Evolutionary conservation across 1,140 invertebrate species (phyloP).

Genomic region (Euwallacea similis): DNA sequence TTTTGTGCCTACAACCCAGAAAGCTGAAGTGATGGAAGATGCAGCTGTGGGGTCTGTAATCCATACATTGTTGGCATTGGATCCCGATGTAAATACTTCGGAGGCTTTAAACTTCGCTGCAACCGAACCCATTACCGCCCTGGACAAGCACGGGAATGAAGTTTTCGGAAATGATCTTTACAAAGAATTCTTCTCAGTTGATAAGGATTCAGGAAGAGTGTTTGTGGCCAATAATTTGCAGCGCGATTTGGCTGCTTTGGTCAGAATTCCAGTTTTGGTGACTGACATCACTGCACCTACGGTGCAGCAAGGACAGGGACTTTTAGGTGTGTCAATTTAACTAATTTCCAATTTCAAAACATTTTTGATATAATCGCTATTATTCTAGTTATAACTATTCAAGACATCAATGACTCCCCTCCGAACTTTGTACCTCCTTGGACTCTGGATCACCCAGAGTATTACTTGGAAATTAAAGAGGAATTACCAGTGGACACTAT

Average conservation of each 20-base stretch:
- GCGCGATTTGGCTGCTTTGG: slow-evolving; percentile 70
- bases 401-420: slow-evolving; percentile 74
- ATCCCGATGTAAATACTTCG: slow-evolving; percentile 75
- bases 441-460: slow-evolving; percentile 70
- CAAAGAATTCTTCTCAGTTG: slow-evolving; percentile 74
- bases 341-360: slow-evolving; percentile 2
- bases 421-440: slow-evolving; percentile 70
- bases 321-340: slow-evolving; percentile 37
- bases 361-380: slow-evolving; percentile 1
- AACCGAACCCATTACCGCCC: slow-evolving; percentile 70
- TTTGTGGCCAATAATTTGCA: slow-evolving; percentile 67
- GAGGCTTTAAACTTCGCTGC: slow-evolving; percentile 73
- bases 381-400: slow-evolving; percentile 73
- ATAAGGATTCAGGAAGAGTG: slow-evolving; percentile 71
- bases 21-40: slow-evolving; percentile 81
- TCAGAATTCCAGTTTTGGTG: slow-evolving; percentile 77
- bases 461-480: slow-evolving; percentile 74
- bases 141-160: slow-evolving; percentile 80
- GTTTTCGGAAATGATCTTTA: slow-evolving; percentile 62
- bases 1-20: slow-evolving; percentile 79
- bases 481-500: slow-evolving; percentile 81
- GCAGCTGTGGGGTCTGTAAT: slow-evolving; percentile 72
- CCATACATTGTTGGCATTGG: slow-evolving; percentile 72
- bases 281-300: slow-evolving; percentile 78
- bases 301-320: slow-evolving; percentile 76